phyloP scores from a whole-genome alignment of 1,140 invertebrate species.

The Trichomalopsis sarcophagae region DNA sequence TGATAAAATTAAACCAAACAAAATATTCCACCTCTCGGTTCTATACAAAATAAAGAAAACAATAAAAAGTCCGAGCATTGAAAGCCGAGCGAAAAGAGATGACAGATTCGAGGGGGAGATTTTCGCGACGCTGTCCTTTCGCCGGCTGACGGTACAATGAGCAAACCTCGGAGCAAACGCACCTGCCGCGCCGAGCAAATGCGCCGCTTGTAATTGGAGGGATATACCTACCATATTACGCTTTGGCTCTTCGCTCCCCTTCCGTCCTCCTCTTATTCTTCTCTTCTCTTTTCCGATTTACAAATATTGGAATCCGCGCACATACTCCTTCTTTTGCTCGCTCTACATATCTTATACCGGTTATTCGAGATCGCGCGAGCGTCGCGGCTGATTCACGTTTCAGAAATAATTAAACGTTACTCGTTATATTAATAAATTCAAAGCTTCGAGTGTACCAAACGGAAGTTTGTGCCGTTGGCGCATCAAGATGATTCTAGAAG shows the following conservation, averaged over 20 bases:
- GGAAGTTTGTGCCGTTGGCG: neutral
- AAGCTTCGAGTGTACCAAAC: neutral
- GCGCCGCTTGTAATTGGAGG: slow-evolving; percentile 43
- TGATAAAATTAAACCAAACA: too few relatives aligned
- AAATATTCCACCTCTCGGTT: too few relatives aligned
- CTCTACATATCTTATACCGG: neutral
- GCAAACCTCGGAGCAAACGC: too few relatives aligned
- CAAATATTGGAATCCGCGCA: neutral
- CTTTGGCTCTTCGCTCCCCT: neutral
- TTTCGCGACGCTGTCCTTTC: slow-evolving; percentile 21
- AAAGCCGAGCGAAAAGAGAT: slow-evolving; percentile 20
- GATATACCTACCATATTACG: neutral
- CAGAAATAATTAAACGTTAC: too few relatives aligned
- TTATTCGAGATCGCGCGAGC: too few relatives aligned
- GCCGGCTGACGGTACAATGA: slow-evolving; percentile 38
- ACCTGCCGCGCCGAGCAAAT: slow-evolving; percentile 43
- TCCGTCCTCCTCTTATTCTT: neutral
- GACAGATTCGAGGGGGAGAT: slow-evolving; percentile 43
- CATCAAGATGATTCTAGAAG: slow-evolving; percentile 3
- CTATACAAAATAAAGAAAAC: too few relatives aligned
- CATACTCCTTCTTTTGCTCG: neutral
- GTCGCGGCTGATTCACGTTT: too few relatives aligned
- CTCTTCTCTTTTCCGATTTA: neutral
- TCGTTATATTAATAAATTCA: too few relatives aligned
- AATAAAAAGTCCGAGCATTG: neutral